These are phyloP conservation scores for Dicaeum eximium DNA, from an alignment of 2,113 vertebrate species.

Conservation along the genomic window DNA sequence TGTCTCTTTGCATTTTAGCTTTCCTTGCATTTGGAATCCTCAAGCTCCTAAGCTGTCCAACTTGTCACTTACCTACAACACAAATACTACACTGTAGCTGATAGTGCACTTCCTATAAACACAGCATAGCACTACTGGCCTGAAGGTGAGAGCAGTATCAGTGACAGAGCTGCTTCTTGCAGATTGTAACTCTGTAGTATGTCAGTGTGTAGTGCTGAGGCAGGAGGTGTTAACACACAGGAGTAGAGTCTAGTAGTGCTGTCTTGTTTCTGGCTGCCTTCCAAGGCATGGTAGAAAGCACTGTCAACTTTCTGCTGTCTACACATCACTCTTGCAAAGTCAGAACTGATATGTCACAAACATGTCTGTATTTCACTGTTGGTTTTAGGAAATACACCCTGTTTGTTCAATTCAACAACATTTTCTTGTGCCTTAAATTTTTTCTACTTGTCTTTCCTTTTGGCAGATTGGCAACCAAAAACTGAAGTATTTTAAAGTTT, in stretches of 20 bases:
- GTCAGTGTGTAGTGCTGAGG: background rate
- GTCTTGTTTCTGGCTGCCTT: background rate
- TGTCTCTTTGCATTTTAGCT: background rate
- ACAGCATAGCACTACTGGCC: background rate
- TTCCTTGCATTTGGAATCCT: background rate
- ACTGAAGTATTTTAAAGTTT: background rate
- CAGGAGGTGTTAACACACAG: background rate
- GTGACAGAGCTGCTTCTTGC: background rate
- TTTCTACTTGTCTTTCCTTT: background rate
- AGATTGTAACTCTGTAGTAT: fast-evolving
- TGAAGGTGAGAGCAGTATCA: background rate
- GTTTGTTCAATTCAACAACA: background rate
- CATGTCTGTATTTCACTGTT: background rate
- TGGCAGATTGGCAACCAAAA: background rate
- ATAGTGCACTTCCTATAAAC: background rate
- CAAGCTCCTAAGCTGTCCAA: background rate
- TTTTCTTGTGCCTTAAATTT: background rate
- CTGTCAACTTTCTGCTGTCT: background rate
- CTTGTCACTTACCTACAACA: background rate
- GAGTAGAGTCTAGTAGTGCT: background rate
- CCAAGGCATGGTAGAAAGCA: background rate
- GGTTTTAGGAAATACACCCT: background rate
- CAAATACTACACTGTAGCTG: background rate
- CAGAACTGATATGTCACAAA: background rate
- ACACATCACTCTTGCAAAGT: background rate